Evolutionary conservation across 2,113 vertebrate species (phyloP).

Genomic region (Psilopsiagon aurifrons): DNA sequence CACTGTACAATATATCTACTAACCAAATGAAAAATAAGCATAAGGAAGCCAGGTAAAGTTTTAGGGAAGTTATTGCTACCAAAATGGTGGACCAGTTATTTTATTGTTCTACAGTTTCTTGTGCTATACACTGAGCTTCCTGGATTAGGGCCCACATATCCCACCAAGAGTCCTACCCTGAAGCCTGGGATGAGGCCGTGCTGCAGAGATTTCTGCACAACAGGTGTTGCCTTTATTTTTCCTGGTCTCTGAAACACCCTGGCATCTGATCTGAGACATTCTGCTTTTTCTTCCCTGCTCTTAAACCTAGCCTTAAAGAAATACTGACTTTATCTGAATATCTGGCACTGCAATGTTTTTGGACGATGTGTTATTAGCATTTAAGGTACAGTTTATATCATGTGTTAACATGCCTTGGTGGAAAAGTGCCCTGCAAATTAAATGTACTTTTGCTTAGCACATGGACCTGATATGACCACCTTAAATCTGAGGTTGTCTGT

Average conservation of each 20-base stretch:
- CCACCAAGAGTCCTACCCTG: rapidly evolving
- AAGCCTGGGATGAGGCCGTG: not conserved
- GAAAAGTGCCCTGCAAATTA: not conserved
- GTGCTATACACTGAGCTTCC: not conserved
- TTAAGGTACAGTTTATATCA: not conserved
- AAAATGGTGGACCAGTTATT: not conserved
- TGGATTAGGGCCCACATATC: not conserved
- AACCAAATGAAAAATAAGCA: not conserved
- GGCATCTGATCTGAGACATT: not conserved
- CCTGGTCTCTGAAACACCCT: not conserved
- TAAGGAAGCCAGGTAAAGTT: not conserved
- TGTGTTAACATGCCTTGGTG: not conserved
- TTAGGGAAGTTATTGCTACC: not conserved
- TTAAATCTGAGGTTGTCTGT: not conserved
- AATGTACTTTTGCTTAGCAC: not conserved
- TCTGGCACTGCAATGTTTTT: not conserved
- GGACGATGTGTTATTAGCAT: not conserved
- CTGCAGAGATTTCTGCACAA: not conserved
- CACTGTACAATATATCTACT: not conserved
- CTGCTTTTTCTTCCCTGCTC: not conserved
- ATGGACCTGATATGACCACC: not conserved
- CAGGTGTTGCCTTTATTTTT: not conserved
- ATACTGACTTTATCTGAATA: not conserved
- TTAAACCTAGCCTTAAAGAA: not conserved
- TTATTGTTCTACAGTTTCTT: not conserved